Percentiles rank a stretch among this genome's conserved stretches.
Conservation (phyloP, 2,797 vertebrate genomes). For the Buphagus erythrorhynchus region DNA sequence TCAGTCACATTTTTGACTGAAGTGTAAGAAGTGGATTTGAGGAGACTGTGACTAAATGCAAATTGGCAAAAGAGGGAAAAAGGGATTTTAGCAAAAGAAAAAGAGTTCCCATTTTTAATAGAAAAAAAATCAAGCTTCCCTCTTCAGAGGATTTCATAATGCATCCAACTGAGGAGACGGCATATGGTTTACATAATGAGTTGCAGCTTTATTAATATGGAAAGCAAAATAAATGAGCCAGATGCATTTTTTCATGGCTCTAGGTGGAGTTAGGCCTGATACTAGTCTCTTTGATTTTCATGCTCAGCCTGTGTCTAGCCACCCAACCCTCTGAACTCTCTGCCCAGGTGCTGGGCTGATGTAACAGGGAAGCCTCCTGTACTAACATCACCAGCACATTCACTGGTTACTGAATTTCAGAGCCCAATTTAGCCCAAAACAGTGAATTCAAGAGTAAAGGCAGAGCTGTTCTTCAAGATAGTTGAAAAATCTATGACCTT, state of each 20-base stretch:
- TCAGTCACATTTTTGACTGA: conserved; percentile 11
- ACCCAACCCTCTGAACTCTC: neutral
- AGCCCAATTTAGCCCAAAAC: neutral
- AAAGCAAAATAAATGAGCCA: conserved; percentile 6
- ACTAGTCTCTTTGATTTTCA: neutral
- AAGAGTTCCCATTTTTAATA: neutral
- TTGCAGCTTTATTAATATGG: conserved; percentile 18
- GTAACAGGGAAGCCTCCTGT: neutral
- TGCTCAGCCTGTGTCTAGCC: neutral
- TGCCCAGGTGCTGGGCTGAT: neutral
- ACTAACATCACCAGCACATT: neutral
- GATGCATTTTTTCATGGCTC: neutral
- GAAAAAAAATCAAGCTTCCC: neutral
- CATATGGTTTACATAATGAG: neutral
- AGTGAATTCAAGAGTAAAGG: neutral
- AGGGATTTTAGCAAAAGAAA: neutral
- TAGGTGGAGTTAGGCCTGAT: neutral
- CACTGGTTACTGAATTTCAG: neutral
- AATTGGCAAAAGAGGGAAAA: neutral
- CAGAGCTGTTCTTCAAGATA: neutral
- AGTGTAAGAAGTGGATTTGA: neutral
- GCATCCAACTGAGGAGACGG: neutral
- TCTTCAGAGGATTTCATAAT: neutral
- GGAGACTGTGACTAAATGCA: neutral
- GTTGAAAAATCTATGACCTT: neutral